Evolutionary conservation across 2,888 invertebrate species (phyloP).

Genomic region (Caenorhabditis sp.): DNA sequence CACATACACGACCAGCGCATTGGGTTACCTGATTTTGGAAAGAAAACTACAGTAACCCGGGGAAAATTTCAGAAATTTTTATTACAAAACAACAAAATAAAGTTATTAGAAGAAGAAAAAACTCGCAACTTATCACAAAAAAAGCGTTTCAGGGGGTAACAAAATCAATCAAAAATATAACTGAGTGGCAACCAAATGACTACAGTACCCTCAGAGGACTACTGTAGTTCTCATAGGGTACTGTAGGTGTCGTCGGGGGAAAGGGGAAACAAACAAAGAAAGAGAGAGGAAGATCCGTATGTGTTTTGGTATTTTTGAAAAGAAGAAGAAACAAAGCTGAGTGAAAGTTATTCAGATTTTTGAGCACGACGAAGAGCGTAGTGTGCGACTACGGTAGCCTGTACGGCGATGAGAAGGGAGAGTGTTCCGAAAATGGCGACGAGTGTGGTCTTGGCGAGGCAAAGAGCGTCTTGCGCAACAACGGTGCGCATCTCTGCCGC

Average conservation of each 20-base stretch:
- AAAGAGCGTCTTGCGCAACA: conserved; percentile 32
- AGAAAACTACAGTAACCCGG: too few relatives aligned
- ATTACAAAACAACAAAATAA: not conserved
- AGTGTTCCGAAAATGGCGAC: conserved; percentile 63
- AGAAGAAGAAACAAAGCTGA: not conserved
- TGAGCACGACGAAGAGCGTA: conserved; percentile 55
- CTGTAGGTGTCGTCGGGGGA: not conserved
- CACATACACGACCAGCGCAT: too few relatives aligned
- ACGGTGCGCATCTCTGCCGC: conserved; percentile 41
- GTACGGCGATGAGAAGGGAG: conserved; percentile 58
- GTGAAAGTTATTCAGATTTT: too few relatives aligned
- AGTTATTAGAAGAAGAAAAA: not conserved
- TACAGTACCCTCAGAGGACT: not conserved
- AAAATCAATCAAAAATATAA: not conserved
- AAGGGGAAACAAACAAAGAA: not conserved
- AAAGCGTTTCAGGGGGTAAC: not conserved
- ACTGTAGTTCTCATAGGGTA: not conserved
- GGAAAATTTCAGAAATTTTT: not conserved
- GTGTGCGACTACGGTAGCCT: conserved; percentile 58
- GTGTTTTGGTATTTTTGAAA: not conserved
- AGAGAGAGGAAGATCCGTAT: not conserved
- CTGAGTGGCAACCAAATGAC: not conserved
- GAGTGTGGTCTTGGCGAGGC: conserved; percentile 61
- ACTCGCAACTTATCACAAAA: not conserved
- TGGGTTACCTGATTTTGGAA: too few relatives aligned